Conservation (phyloP, 2,113 vertebrate genomes). For the Apodemus speciosus region DNA sequence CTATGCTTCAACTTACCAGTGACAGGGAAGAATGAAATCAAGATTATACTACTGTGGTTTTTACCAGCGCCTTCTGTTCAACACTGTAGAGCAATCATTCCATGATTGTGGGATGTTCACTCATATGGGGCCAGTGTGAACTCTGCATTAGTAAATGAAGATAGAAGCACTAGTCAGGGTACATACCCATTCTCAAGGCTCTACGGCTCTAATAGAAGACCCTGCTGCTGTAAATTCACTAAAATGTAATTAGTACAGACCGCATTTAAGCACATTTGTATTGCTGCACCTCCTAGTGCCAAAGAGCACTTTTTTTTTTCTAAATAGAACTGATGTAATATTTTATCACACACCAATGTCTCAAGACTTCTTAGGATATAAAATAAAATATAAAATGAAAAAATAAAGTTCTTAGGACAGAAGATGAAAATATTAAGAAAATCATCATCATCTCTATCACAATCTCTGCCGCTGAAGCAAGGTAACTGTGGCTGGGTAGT, state of each 20-base stretch:
- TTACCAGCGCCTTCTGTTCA: neutral
- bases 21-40: neutral
- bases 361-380: neutral
- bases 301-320: neutral
- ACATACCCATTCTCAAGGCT: neutral
- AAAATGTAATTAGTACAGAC: neutral
- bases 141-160: neutral
- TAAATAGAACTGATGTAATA: neutral
- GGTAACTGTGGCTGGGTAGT: neutral
- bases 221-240: neutral
- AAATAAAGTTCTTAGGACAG: neutral
- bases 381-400: too few species aligned
- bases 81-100: neutral
- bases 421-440: slow-evolving; percentile 2
- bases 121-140: neutral
- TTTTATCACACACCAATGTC: neutral
- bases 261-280: neutral
- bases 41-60: neutral
- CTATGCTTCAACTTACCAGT: neutral
- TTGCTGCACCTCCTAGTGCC: neutral
- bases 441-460: neutral
- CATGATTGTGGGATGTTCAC: neutral
- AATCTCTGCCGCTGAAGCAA: neutral
- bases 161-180: neutral
- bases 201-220: neutral